phyloP scores from a whole-genome alignment of 37 sponge, comb jelly and placozoan genomes.

The Cladorhizidae sp. region DNA sequence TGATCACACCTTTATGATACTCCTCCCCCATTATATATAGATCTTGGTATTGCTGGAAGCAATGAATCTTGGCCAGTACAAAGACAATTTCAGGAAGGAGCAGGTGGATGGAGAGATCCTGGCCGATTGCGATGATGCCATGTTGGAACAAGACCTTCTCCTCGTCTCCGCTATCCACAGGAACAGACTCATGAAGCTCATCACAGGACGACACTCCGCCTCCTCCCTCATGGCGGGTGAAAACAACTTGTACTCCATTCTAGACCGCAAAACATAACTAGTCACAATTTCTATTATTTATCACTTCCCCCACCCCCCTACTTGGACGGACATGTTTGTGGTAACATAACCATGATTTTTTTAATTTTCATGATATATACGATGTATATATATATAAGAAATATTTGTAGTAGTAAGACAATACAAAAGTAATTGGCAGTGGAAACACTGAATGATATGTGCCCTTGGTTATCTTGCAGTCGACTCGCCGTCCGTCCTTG shows the following conservation, averaged over 20 bases:
- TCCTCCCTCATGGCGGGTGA: neutral
- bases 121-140: slow-evolving; percentile 33
- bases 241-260: neutral
- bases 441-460: no score
- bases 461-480: no score
- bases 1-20: neutral
- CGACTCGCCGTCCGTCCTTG: no score
- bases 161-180: slow-evolving; percentile 3
- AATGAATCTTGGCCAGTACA: slow-evolving; percentile 55
- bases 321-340: no score
- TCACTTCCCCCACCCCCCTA: no score
- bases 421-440: no score
- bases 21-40: slow-evolving; percentile 3
- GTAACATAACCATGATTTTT: no score
- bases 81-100: slow-evolving; percentile 41
- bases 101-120: slow-evolving; percentile 64
- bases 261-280: neutral
- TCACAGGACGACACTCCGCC: slow-evolving; percentile 33
- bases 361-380: neutral
- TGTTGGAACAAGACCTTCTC: slow-evolving; percentile 33
- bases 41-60: slow-evolving; percentile 31
- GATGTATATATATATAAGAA: no score
- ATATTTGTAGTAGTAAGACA: no score
- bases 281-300: no score
- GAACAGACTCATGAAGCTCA: slow-evolving; percentile 12